These are phyloP conservation scores for Lissonota sp. DNA, from an alignment of 2,888 invertebrate species.

Conservation along the genomic window DNA sequence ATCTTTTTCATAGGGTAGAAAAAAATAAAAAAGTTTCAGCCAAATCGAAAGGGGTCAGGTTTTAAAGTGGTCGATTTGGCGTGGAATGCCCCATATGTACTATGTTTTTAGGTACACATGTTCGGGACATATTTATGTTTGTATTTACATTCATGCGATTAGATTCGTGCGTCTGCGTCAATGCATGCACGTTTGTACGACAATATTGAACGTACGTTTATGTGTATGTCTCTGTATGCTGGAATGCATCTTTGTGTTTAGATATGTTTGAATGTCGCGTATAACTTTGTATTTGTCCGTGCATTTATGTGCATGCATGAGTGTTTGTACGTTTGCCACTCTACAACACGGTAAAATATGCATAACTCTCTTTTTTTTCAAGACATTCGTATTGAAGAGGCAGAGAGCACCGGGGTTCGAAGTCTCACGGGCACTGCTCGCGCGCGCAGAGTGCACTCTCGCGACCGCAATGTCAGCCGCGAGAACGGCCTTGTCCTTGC, in stretches of 20 bases:
- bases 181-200: no score
- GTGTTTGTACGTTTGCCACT: neutral
- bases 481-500: conserved; percentile 80
- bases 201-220: no score
- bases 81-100: no score
- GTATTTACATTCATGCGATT: no score
- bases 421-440: conserved; percentile 61
- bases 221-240: neutral
- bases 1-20: no score
- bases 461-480: conserved; percentile 75
- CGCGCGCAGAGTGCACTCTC: conserved; percentile 67
- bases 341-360: conserved; percentile 7
- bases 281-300: neutral
- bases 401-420: conserved; percentile 60
- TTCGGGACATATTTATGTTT: no score
- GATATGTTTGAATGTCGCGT: neutral
- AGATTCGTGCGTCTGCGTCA: no score
- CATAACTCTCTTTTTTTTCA: conserved; percentile 10
- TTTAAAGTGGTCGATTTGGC: no score
- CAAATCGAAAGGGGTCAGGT: no score
- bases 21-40: no score
- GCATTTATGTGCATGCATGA: neutral
- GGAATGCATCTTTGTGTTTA: neutral
- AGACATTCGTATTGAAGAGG: conserved; percentile 45
- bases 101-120: no score